Percentiles rank a stretch among this genome's conserved stretches.
Conservation (phyloP, 2,113 vertebrate species). For the Burhinus oedicnemus region DNA sequence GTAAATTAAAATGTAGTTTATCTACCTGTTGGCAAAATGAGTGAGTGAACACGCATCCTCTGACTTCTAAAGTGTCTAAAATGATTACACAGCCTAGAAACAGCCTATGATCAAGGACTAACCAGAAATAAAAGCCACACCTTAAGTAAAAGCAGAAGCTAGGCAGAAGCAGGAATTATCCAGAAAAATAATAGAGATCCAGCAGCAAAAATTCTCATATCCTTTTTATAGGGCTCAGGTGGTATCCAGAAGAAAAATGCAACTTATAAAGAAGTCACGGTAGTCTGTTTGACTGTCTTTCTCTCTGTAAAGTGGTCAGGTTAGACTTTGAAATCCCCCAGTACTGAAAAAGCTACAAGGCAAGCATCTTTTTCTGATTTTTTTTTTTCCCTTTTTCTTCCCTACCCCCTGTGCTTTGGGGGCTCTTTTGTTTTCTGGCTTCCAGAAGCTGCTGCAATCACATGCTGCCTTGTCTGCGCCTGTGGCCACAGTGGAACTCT, state of each 20-base stretch:
- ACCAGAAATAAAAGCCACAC: not conserved
- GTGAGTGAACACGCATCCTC: not conserved
- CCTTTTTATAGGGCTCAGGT: not conserved
- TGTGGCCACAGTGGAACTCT: not conserved
- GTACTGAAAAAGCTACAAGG: not conserved
- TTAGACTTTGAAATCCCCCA: not conserved
- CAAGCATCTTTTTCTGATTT: not conserved
- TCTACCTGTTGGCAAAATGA: not conserved
- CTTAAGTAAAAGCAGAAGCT: not conserved
- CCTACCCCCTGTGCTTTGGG: not conserved
- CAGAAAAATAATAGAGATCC: not conserved
- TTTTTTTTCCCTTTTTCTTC: not conserved
- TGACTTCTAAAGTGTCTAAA: not conserved
- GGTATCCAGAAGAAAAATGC: not conserved
- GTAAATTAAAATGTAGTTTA: not conserved
- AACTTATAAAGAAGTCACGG: not conserved
- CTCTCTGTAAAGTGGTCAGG: not conserved
- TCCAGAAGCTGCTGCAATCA: not conserved
- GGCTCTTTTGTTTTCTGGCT: not conserved
- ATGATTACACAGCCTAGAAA: not conserved
- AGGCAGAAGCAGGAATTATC: not conserved
- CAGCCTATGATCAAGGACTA: not conserved
- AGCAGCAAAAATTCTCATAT: not conserved
- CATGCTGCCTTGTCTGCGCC: rapidly evolving
- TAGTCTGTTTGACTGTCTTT: not conserved